phyloP scores from a whole-genome alignment of 2,888 invertebrate species.

The Plagodis dolabraria region DNA sequence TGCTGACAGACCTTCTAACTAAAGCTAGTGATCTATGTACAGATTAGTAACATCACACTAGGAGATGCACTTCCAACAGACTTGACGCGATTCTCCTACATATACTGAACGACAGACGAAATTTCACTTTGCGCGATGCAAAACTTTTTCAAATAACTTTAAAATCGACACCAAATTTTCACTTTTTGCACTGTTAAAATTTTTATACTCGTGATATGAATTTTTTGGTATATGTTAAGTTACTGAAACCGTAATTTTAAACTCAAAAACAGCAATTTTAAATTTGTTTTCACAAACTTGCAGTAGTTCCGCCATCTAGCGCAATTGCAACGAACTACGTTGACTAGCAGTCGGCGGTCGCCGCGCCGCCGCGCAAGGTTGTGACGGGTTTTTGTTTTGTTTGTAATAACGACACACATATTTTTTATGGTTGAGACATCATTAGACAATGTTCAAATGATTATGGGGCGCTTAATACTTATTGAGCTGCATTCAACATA shows the following conservation, averaged over 20 bases:
- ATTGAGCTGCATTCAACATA: too few relatives aligned
- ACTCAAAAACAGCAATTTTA: neutral
- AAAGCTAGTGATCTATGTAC: too few relatives aligned
- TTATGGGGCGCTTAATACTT: too few relatives aligned
- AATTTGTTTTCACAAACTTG: neutral
- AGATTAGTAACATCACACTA: too few relatives aligned
- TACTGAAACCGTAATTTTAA: neutral
- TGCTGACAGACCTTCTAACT: too few relatives aligned
- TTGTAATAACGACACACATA: too few relatives aligned
- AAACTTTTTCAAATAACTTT: conserved; percentile 35
- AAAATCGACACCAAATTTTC: neutral
- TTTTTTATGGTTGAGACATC: too few relatives aligned
- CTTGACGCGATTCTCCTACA: conserved; percentile 15
- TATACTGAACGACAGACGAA: conserved; percentile 47
- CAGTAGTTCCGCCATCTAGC: conserved; percentile 32
- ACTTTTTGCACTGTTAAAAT: conserved; percentile 16
- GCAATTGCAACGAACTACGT: conserved; percentile 5
- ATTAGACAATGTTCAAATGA: too few relatives aligned
- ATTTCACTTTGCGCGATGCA: conserved; percentile 62
- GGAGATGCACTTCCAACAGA: conserved; percentile 66
- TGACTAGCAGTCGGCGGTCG: neutral
- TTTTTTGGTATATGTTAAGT: neutral
- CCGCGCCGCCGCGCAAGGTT: neutral
- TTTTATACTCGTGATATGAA: neutral
- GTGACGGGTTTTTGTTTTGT: too few relatives aligned